Percentiles rank a stretch among this genome's conserved stretches.
Evolutionary conservation across 2,113 vertebrate species (phyloP).

Genomic region (Microcebus murinus): DNA sequence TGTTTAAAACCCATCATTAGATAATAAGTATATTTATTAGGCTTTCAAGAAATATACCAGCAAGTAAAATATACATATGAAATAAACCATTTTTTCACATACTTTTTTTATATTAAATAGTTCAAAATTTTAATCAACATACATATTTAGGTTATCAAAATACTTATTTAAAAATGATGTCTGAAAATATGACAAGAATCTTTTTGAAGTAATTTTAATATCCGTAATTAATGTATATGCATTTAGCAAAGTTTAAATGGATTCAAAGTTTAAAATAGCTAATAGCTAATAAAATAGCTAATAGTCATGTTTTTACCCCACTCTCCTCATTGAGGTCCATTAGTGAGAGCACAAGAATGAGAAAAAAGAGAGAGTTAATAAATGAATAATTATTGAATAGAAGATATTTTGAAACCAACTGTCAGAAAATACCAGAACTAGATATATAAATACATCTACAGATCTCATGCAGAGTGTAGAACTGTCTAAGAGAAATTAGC

Average conservation of each 20-base stretch:
- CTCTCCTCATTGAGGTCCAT: not conserved
- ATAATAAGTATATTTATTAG: not conserved
- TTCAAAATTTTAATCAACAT: not conserved
- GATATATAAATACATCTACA: not conserved
- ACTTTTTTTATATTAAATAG: not conserved
- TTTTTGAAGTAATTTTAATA: not conserved
- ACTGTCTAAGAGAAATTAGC: not conserved
- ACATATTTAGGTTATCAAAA: not conserved
- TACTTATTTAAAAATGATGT: slow-evolving; percentile 4
- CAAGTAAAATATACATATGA: not conserved
- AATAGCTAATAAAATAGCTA: not conserved
- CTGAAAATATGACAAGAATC: not conserved
- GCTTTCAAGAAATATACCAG: not conserved
- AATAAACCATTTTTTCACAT: not conserved
- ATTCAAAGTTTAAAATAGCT: not conserved
- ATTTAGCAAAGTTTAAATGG: not conserved
- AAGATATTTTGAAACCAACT: not conserved
- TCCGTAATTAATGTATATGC: not conserved
- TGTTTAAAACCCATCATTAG: not conserved
- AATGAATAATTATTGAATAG: not conserved
- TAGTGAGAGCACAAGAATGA: not conserved
- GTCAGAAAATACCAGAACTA: not conserved
- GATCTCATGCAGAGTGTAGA: not conserved
- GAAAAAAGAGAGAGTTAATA: not conserved
- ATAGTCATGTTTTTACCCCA: not conserved